Evolutionary conservation across 2,797 vertebrate species (phyloP), one percentile per base, ranked within the genome.

Genomic region (Macrochelys suwanniensis): DNA sequence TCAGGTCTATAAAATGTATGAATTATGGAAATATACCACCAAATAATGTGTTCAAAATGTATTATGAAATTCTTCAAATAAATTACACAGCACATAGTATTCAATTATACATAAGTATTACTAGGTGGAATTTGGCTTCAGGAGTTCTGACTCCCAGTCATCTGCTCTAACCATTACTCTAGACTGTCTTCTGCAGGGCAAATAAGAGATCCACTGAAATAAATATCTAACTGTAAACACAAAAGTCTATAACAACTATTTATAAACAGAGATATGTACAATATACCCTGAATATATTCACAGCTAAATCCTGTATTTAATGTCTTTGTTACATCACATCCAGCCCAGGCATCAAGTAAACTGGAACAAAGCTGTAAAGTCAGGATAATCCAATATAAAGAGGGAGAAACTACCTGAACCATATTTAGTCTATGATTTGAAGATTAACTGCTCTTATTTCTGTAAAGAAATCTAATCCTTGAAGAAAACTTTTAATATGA

Each of bases 401-500:
- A 84, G 54, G 68, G 61, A 85, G 57, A 77, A 93, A 88, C 11
- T 82, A 10, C 8, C 5, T 17, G 33, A 83, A 33, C 13, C 42
- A 77, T 5, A 59, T 85, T 79, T 84, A 77, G 5, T 74, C 82
- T 51, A 26, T 87, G 47, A 37, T 82, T 76, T 89, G 53, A 21
- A 95, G 33, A 93, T 85, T 56, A 88, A 84, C 7, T 1, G 1
- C 59, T 88, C 31, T 85, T 33, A 93, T 93, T 93, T 92, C 86
- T 56, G 19, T 54, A 85, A 76, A 88, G 42, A 59, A 95, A 89
- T 92, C 33, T 89, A 88, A 84, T 56, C 33, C 54, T 79, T 80
- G 51, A 87, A 91, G 54, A 92, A 89, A 65, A 50, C 51, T 91
- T 94, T 94, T 91, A 82, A 88, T 77, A 89, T 7, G 61, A 93